Evolutionary conservation across 92 coral and sea anemone genomes (phyloP).

Genomic region (Plumapathes pennacea): DNA sequence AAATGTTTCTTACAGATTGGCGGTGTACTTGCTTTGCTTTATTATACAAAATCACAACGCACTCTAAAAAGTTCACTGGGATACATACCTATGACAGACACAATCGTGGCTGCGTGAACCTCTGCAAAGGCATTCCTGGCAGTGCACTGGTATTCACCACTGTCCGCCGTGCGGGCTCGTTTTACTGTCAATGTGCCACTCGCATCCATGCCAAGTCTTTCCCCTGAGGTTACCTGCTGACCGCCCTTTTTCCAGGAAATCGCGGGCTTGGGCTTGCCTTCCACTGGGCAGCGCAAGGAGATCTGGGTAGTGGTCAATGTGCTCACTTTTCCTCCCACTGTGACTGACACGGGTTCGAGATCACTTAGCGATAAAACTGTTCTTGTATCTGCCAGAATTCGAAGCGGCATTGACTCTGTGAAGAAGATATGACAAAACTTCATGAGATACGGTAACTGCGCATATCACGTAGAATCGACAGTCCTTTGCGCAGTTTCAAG

Average conservation of each 20-base stretch:
- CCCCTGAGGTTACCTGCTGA: conserved; percentile 35
- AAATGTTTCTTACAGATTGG: too few species aligned
- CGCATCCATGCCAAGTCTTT: conserved; percentile 10
- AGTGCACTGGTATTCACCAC: conserved; percentile 65
- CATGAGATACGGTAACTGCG: too few species aligned
- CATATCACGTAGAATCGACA: too few species aligned
- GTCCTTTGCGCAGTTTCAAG: too few species aligned
- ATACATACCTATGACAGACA: conserved; percentile 6
- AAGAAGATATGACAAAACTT: too few species aligned
- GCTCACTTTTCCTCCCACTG: conserved; percentile 50
- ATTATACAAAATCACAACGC: too few species aligned
- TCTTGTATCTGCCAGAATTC: conserved; percentile 29
- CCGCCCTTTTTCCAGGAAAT: conserved; percentile 55
- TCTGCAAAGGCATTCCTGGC: conserved; percentile 37
- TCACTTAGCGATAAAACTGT: conserved; percentile 26
- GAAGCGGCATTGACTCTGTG: conserved; percentile 38
- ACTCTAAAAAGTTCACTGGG: too few species aligned
- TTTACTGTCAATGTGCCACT: conserved; percentile 49
- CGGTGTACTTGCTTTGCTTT: too few species aligned
- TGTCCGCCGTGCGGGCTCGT: conserved; percentile 38
- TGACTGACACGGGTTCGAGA: conserved; percentile 26
- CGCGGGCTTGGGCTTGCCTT: conserved; percentile 63
- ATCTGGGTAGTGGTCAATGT: conserved; percentile 57
- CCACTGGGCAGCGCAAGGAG: conserved; percentile 46
- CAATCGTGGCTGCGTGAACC: conserved; percentile 1